A percentile compares a stretch with the other conserved stretches of the same genome.
These are phyloP conservation scores for Dasypus novemcinctus DNA, from an alignment of 2,113 vertebrate genomes.

Conservation along the genomic window DNA sequence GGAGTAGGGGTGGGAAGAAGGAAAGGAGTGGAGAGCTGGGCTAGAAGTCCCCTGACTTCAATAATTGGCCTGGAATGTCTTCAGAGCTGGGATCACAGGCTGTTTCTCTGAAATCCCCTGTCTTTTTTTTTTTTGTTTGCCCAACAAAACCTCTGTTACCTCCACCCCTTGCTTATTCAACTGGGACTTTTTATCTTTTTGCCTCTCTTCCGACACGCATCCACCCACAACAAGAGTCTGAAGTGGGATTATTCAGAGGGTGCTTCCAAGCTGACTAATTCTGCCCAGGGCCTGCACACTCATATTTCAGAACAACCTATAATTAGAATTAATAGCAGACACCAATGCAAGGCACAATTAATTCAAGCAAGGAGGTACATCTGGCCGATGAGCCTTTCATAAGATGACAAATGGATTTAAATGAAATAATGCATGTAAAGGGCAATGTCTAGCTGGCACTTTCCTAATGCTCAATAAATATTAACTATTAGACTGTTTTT, in stretches of 20 bases:
- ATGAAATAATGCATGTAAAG: not conserved
- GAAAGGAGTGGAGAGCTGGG: too few species aligned
- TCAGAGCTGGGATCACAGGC: not conserved
- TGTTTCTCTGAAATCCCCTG: not conserved
- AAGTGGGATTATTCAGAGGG: not conserved
- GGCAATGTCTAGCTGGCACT: not conserved
- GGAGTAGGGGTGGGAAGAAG: accelerated
- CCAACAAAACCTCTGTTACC: not conserved
- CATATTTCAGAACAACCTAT: not conserved
- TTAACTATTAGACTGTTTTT: not conserved
- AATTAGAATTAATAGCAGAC: not conserved
- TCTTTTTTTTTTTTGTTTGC: not conserved
- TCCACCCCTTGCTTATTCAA: not conserved
- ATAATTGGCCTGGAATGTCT: accelerated
- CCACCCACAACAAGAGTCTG: too few species aligned
- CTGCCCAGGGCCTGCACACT: not conserved
- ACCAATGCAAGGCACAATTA: not conserved
- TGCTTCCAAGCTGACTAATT: not conserved
- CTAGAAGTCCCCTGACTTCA: not conserved
- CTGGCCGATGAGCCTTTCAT: not conserved
- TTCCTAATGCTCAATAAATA: not conserved
- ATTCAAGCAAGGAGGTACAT: not conserved
- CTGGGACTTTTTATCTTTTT: not conserved
- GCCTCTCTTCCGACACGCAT: not conserved
- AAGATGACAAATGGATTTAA: conserved; percentile 4